Evolutionary conservation across 2,113 vertebrate species (phyloP).

Genomic region (Desmodus rotundus): DNA sequence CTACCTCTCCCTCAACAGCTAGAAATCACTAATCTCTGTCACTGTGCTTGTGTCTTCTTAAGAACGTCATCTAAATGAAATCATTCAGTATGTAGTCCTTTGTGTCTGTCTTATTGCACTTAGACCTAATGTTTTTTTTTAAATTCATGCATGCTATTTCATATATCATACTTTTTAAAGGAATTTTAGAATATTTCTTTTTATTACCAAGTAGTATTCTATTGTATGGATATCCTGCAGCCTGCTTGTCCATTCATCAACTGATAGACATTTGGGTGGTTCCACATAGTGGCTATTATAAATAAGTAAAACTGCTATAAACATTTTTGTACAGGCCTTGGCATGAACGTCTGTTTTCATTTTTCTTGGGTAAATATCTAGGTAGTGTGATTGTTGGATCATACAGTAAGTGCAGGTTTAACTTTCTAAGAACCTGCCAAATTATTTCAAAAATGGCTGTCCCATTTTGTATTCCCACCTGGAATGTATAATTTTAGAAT

Average conservation of each 20-base stretch:
- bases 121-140: neutral
- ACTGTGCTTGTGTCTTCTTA: constrained; percentile 1
- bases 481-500: constrained; percentile 9
- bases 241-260: neutral
- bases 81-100: neutral
- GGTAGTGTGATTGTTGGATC: neutral
- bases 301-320: neutral
- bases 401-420: neutral
- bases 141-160: neutral
- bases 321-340: neutral
- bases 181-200: neutral
- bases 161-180: neutral
- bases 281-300: neutral
- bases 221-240: neutral
- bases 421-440: constrained; percentile 16
- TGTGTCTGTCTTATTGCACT: neutral
- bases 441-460: neutral
- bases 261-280: neutral
- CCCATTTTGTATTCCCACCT: neutral
- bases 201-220: neutral
- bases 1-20: neutral
- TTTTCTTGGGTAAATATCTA: no score
- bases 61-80: neutral
- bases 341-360: neutral
- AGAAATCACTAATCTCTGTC: neutral